A percentile compares a stretch with the other conserved stretches of the same genome.
These are phyloP conservation scores for Drosophila mercatorum DNA, from an alignment of 2,888 invertebrate genomes.

Conservation along the genomic window DNA sequence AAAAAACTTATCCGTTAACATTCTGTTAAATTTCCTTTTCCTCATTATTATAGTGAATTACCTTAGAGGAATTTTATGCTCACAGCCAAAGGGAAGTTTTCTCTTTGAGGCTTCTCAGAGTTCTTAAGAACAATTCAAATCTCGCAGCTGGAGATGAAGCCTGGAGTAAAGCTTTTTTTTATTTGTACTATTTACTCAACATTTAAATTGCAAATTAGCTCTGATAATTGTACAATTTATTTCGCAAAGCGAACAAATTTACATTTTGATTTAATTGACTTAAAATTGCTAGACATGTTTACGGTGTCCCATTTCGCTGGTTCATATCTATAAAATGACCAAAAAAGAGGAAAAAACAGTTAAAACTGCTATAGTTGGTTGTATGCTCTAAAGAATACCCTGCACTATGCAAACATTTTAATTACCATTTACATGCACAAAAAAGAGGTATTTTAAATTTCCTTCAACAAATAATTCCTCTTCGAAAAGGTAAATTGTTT, in stretches of 20 bases:
- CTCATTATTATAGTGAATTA: too few species aligned
- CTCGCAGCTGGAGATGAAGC: background rate
- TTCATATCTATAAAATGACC: slow-evolving; percentile 40
- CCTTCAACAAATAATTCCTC: background rate
- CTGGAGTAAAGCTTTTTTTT: background rate
- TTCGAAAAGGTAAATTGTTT: background rate
- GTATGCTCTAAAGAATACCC: background rate
- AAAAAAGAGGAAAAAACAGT: background rate
- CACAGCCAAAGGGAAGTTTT: too few species aligned
- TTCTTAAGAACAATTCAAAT: too few species aligned
- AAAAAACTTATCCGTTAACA: too few species aligned
- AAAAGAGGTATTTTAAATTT: background rate
- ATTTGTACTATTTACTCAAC: too few species aligned
- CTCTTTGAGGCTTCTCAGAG: too few species aligned
- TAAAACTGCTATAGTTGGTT: too few species aligned
- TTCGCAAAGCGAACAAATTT: background rate
- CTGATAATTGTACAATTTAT: too few species aligned
- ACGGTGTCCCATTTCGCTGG: slow-evolving; percentile 2
- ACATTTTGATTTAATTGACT: slow-evolving; percentile 11
- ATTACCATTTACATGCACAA: background rate
- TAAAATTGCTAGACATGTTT: slow-evolving; percentile 17
- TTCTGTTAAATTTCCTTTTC: too few species aligned
- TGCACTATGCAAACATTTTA: background rate
- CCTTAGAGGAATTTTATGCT: too few species aligned
- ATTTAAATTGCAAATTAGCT: background rate